Conservation (phyloP, 2,797 vertebrate genomes). For the Eremophila alpestris region DNA sequence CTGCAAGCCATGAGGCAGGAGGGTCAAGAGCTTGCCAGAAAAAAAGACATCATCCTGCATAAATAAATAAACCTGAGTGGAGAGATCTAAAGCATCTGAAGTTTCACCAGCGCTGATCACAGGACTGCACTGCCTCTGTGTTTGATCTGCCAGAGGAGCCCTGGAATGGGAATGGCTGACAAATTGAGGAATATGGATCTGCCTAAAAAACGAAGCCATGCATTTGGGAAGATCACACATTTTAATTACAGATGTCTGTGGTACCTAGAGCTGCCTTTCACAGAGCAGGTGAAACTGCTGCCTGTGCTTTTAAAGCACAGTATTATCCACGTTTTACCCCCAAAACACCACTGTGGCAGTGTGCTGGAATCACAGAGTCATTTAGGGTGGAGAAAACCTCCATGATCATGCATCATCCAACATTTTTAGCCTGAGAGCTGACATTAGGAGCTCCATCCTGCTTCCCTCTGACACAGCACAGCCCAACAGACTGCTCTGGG, state of each 20-base stretch:
- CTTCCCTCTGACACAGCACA: not conserved
- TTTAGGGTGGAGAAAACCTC: not conserved
- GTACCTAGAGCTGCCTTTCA: not conserved
- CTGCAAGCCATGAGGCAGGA: not conserved
- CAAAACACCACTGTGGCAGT: not conserved
- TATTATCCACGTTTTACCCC: rapidly evolving
- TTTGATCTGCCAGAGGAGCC: constrained; percentile 1
- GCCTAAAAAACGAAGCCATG: not conserved
- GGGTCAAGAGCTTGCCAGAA: not conserved
- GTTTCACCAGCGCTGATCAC: not conserved
- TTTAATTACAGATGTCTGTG: constrained; percentile 14
- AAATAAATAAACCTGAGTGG: not conserved
- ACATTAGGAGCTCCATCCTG: rapidly evolving
- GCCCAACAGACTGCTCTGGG: not conserved
- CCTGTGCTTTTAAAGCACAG: not conserved
- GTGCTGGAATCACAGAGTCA: rapidly evolving
- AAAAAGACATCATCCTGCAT: not conserved
- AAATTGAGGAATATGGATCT: constrained; percentile 7
- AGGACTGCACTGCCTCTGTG: not conserved
- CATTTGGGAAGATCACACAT: constrained; percentile 46
- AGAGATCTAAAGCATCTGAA: not conserved
- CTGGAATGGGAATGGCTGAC: not conserved
- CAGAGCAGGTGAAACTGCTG: not conserved
- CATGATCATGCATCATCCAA: not conserved
- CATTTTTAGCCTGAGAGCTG: no score